Conservation (phyloP, 2,888 invertebrate species). For the Notodonta dromedarius region DNA sequence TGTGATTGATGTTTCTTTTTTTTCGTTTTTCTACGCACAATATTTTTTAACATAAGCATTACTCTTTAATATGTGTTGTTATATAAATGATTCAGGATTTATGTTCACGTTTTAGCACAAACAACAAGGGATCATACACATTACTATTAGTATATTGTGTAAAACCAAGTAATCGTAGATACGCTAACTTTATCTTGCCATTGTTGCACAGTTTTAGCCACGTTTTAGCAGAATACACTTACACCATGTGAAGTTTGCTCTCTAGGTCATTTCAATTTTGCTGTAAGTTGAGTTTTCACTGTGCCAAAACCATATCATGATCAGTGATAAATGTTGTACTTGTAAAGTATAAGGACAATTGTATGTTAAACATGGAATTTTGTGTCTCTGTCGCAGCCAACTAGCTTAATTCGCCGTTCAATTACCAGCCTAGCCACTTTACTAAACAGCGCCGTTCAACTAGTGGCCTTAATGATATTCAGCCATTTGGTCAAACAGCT, state of each 20-base stretch:
- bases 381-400: no score
- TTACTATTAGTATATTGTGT: conserved; percentile 17
- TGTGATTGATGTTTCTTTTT: conserved; percentile 8
- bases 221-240: conserved; percentile 30
- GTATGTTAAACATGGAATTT: conserved; percentile 39
- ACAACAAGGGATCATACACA: conserved; percentile 22
- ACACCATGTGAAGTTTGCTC: conserved; percentile 46
- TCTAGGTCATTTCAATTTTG: conserved; percentile 49
- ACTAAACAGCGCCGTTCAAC: no score
- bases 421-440: no score
- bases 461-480: no score
- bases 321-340: conserved; percentile 68
- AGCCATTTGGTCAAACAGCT: no score
- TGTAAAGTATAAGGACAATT: conserved; percentile 49
- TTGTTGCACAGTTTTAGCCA: conserved; percentile 45
- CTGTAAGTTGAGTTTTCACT: conserved; percentile 55
- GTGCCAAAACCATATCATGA: conserved; percentile 79
- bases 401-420: no score
- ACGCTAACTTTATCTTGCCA: conserved; percentile 54
- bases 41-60: conserved; percentile 26
- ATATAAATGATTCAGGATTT: conserved; percentile 20
- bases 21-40: conserved; percentile 34
- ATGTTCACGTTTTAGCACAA: conserved; percentile 37
- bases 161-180: conserved; percentile 28
- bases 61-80: conserved; percentile 19